Base-by-base conservation (phyloP, 2,113 vertebrate genomes). In the Neoarius graeffei region DNA sequence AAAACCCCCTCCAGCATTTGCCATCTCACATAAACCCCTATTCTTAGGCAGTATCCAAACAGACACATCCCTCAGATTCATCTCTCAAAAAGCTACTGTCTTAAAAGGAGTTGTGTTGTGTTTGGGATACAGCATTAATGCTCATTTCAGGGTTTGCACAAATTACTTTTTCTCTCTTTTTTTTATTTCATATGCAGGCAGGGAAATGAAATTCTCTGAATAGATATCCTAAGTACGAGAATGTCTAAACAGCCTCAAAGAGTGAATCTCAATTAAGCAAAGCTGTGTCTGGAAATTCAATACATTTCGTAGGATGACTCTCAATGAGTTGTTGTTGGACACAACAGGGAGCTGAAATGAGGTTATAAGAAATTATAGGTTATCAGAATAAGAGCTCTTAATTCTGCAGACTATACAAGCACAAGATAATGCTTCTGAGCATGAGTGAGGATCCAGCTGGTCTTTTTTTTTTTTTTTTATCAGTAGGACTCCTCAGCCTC, bases 31-130 rank as follows among this genome's bases (percentile, higher is more conserved):
- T 35, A 84, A 83, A 86, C 81, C 92, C 85, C 86, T 82, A 83
- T 91, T 89, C 89, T 92, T 89, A 95, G 93, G 93, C 89, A 93
- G 91, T 88, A 93, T 92, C 67, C 90, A 90, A 89, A 71, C 89
- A 89, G 90, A 91, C 92, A 92, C 93, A 82, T 82, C 20, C 35
- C 57, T 82, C 20, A 42, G 93, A 94, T 92, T 93, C 92, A 73
- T 87, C 56, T 30, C 73, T 25, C 71, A 87, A 69, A 82, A 89
- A 52, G n/a, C 69, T n/a, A 48, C 81, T 23, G 15, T 69, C 64
- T 88, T 85, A 60, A 77, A 67, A 66, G 74, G 54, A 80, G n/a
- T 67, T 73, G 48, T 81, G 60, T 80, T 88, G 62, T 87, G 56
- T 81, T 85, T 60, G 62, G 85, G 74, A 87, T 66, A 42, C 27